Conservation (phyloP, 2,113 vertebrate genomes). For the Pristiophorus japonicus region DNA sequence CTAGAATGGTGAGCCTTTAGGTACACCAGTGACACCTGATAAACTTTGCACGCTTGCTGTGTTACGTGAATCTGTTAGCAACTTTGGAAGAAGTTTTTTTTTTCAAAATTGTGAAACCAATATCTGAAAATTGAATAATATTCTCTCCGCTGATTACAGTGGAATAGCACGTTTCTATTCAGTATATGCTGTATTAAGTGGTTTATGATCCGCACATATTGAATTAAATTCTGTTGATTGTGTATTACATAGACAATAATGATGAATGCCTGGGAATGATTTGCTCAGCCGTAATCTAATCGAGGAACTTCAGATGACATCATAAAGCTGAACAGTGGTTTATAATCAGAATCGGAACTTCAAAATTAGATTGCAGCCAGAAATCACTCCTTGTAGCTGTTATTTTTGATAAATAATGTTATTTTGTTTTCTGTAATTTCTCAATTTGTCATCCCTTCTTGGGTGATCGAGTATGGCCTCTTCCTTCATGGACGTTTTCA, state of each 20-base stretch:
- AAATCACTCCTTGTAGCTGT: not conserved
- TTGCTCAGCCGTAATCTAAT: constrained; percentile 5
- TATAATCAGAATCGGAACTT: constrained; percentile 4
- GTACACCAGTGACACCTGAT: not conserved
- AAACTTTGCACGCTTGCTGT: not conserved
- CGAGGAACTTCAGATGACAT: not conserved
- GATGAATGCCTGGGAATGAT: not conserved
- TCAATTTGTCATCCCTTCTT: not conserved
- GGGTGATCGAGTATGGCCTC: too few species aligned
- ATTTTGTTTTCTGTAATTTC: not conserved
- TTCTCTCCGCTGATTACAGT: not conserved
- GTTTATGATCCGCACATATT: constrained; percentile 1
- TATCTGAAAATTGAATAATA: not conserved
- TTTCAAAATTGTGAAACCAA: not conserved
- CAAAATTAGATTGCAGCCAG: not conserved
- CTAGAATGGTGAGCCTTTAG: not conserved
- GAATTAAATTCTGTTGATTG: constrained; percentile 27
- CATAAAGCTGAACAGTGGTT: not conserved
- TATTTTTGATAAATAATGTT: not conserved
- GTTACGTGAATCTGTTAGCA: not conserved
- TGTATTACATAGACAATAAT: constrained; percentile 27
- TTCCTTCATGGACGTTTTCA: not conserved
- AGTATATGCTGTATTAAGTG: not conserved
- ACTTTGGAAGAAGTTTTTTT: not conserved
- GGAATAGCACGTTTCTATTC: not conserved